A percentile compares a stretch with the other conserved stretches of the same genome.
Evolutionary conservation across 1,140 invertebrate species (phyloP).

Genomic region (Procambarus clarkii): DNA sequence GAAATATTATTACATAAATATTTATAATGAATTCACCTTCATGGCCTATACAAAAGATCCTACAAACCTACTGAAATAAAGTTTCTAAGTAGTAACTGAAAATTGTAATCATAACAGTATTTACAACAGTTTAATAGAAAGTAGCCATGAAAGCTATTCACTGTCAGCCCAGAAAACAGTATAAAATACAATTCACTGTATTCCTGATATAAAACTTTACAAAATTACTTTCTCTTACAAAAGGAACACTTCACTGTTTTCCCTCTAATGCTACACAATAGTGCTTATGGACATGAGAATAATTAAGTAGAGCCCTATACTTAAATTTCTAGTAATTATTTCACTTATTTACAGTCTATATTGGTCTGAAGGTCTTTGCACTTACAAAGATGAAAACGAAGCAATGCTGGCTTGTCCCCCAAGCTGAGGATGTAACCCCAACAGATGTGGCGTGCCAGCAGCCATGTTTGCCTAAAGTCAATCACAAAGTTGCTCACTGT

Average conservation of each 20-base stretch:
- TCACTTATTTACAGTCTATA: slow-evolving; percentile 63
- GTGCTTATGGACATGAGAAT: slow-evolving; percentile 63
- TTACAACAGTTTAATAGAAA: slow-evolving; percentile 59
- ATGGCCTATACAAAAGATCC: slow-evolving; percentile 55
- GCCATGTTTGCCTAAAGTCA: slow-evolving; percentile 3
- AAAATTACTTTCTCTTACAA: slow-evolving; percentile 68
- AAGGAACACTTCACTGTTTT: slow-evolving; percentile 56
- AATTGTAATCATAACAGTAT: slow-evolving; percentile 57
- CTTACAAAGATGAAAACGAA: slow-evolving; percentile 62
- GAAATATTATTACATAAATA: slow-evolving; percentile 58
- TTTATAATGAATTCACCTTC: slow-evolving; percentile 60
- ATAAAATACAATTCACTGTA: slow-evolving; percentile 69
- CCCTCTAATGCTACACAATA: slow-evolving; percentile 59
- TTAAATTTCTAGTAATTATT: slow-evolving; percentile 40
- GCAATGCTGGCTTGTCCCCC: slow-evolving; percentile 35
- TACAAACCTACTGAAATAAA: slow-evolving; percentile 51
- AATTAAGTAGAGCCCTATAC: slow-evolving; percentile 64
- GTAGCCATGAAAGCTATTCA: slow-evolving; percentile 65
- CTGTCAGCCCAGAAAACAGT: slow-evolving; percentile 64
- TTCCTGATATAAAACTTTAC: slow-evolving; percentile 71
- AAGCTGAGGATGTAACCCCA: slow-evolving; percentile 3
- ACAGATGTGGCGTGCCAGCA: not conserved
- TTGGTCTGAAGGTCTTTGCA: slow-evolving; percentile 66
- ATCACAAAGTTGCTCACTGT: slow-evolving; percentile 24
- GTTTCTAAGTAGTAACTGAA: slow-evolving; percentile 56